Conservation (phyloP, 2,888 invertebrate genomes). For the Boloria euphrosyne region DNA sequence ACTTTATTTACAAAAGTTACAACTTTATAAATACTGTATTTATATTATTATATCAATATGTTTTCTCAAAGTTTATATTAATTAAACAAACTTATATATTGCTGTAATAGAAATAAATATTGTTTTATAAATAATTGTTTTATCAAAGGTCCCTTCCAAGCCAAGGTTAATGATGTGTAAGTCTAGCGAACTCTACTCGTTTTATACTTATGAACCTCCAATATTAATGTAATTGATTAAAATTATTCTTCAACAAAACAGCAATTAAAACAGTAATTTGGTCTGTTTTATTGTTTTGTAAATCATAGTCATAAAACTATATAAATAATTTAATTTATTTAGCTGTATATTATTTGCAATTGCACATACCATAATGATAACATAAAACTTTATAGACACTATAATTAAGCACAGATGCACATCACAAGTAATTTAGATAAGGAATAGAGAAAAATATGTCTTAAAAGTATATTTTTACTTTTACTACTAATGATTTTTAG, state of each 20-base stretch:
- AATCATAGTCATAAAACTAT: background rate
- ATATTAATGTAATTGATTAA: slow-evolving; percentile 12
- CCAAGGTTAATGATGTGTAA: slow-evolving; percentile 21
- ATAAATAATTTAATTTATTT: slow-evolving; percentile 6
- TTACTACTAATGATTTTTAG: too few relatives aligned
- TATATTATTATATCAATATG: too few relatives aligned
- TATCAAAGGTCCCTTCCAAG: slow-evolving; percentile 17
- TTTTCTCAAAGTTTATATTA: too few relatives aligned
- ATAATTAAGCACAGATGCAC: background rate
- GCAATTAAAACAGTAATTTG: slow-evolving; percentile 2
- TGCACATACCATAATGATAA: background rate
- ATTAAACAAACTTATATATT: too few relatives aligned
- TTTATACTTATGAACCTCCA: slow-evolving; percentile 6
- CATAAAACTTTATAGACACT: background rate
- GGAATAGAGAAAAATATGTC: background rate
- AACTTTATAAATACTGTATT: too few relatives aligned
- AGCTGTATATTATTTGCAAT: slow-evolving; percentile 1
- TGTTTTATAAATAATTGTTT: slow-evolving; percentile 11
- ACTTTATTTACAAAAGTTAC: background rate
- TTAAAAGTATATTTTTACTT: background rate
- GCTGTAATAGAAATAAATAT: background rate
- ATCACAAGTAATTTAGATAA: background rate
- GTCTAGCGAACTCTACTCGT: slow-evolving; percentile 15
- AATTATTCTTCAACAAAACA: background rate
- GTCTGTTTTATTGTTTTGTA: background rate